Base-by-base conservation (phyloP, 2,888 invertebrate genomes). In the Antitype chi region DNA sequence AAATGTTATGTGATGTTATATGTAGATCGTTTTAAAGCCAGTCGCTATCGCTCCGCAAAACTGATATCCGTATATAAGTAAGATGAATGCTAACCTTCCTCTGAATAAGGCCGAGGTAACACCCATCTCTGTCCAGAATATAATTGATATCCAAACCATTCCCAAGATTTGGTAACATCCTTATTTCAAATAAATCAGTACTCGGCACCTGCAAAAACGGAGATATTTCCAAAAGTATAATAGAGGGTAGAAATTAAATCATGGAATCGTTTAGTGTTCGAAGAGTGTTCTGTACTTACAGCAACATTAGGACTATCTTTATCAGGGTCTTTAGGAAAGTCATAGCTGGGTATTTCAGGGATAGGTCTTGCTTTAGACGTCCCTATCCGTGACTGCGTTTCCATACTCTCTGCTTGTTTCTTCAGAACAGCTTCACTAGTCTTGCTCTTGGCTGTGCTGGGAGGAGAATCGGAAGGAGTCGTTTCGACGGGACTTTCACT, bases 151-250 rank as follows among this genome's bases (percentile, higher is more conserved):
- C 95, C 71, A 97, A 87, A 52, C 96, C 97, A 78, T 96, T 96
- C 28, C 96, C 95, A 32, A 97, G 87, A 81, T 92, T 94, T 6
- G 98, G 98, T 72, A 98, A 92, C 15, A 93, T 95, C 20, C 96
- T 95, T 59, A 97, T 93, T 92, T 98, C 97, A 90, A 98, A 98
- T 80, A 98, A 90, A 92, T 98, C 98, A 85, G 97, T 97, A 76
- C 97, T 96, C 59, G 98, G 98, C 52, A 98, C 97, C 98, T 98
- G 90, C 25, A 92, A 81, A 8, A 76, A 47, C 32, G n/a, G 8
- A 63, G 38, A 53, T 25, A 28, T 32, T 66, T 67, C 5, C 23
- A 23, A 43, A 28, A 68, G 49, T 9, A 9, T 20, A 74, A 62
- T 53, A n/a, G 20, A 76, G 6, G 13, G 20, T 25, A 25, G 17